A percentile compares a stretch with the other conserved stretches of the same genome.
Conservation (phyloP, 2,888 invertebrate species). For the Oeneis ivallda region DNA sequence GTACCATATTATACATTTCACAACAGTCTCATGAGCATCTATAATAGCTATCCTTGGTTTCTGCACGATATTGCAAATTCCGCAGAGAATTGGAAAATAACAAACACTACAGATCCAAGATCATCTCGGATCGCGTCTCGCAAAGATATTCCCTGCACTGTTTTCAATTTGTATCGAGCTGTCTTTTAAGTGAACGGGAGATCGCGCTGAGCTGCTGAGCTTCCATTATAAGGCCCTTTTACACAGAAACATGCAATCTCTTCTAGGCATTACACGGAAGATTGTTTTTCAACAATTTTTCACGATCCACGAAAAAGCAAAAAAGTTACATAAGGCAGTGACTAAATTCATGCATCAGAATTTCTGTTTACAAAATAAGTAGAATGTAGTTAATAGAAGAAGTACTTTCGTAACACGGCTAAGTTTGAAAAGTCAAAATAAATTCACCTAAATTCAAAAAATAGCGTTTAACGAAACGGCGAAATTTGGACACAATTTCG, state of each 20-base stretch:
- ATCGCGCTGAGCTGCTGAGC: slow-evolving; percentile 11
- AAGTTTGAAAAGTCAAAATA: too few relatives aligned
- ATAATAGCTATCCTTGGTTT: slow-evolving; percentile 1
- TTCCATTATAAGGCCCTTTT: neutral
- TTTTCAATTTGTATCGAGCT: slow-evolving; percentile 31
- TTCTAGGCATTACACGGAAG: too few relatives aligned
- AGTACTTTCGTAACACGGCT: too few relatives aligned
- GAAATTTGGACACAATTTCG: too few relatives aligned
- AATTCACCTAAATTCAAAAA: too few relatives aligned
- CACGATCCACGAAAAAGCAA: neutral
- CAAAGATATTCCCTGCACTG: slow-evolving; percentile 27
- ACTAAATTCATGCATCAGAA: too few relatives aligned
- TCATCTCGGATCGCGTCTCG: slow-evolving; percentile 26
- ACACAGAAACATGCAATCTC: neutral
- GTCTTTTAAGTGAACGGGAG: slow-evolving; percentile 21
- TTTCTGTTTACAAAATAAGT: too few relatives aligned
- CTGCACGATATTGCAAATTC: slow-evolving; percentile 20
- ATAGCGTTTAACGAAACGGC: too few relatives aligned
- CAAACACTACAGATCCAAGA: slow-evolving; percentile 25
- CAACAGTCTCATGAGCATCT: slow-evolving; percentile 4
- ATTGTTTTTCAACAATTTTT: too few relatives aligned
- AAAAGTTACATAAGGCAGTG: too few relatives aligned
- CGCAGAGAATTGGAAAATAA: slow-evolving; percentile 28
- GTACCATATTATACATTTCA: neutral
- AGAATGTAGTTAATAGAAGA: too few relatives aligned